Evolutionary conservation across 2,113 vertebrate genomes (phyloP).

Genomic region (Oxyura jamaicensis): DNA sequence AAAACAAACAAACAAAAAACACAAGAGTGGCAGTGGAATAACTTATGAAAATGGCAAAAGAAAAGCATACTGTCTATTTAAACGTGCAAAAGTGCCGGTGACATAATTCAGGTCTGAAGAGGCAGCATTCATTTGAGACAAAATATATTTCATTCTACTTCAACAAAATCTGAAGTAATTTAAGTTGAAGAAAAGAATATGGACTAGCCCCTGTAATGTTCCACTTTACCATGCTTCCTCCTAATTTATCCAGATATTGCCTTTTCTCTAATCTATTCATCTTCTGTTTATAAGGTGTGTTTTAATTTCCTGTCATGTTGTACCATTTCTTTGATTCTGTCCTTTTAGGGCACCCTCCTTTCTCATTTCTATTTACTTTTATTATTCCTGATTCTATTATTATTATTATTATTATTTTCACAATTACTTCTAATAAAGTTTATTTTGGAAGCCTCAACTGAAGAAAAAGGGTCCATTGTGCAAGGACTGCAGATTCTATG

Average conservation of each 20-base stretch:
- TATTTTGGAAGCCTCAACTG: neutral
- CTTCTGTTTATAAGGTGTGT: neutral
- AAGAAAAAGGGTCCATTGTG: neutral
- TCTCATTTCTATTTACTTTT: neutral
- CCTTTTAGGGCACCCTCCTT: neutral
- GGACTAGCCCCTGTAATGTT: neutral
- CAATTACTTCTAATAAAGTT: neutral
- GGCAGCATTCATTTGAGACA: neutral
- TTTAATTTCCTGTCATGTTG: neutral
- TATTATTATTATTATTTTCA: too few relatives aligned
- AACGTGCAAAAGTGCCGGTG: neutral
- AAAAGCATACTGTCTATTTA: neutral
- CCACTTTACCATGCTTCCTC: neutral
- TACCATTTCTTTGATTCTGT: neutral
- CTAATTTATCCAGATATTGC: neutral
- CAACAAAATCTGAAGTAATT: neutral
- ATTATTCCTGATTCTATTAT: neutral
- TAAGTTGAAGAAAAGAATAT: neutral
- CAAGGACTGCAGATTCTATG: neutral
- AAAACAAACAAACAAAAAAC: neutral
- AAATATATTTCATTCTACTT: neutral
- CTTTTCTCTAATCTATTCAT: neutral
- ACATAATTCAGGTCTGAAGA: neutral
- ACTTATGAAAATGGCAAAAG: neutral
- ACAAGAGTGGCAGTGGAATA: neutral